Conservation (phyloP, 2,113 vertebrate species). For the Xenopus borealis region DNA sequence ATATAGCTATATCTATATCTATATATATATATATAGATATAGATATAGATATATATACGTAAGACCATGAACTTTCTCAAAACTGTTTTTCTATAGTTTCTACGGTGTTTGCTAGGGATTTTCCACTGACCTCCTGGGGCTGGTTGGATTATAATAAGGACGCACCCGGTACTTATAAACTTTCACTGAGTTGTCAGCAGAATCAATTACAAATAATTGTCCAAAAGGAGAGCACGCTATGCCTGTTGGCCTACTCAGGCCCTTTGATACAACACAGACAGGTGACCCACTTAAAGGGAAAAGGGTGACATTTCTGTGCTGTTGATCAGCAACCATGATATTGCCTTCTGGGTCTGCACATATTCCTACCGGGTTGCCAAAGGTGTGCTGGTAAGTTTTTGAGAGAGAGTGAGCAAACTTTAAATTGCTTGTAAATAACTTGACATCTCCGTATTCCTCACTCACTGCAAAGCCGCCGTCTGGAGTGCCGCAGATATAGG, state of each 20-base stretch:
- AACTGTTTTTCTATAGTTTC: background rate
- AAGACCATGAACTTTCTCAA: too few species aligned
- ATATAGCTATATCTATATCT: too few species aligned
- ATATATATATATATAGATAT: too few species aligned
- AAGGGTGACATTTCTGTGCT: conserved; percentile 50
- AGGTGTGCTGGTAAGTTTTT: conserved; percentile 38
- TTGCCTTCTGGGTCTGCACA: conserved; percentile 50
- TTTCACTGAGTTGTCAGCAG: conserved; percentile 54
- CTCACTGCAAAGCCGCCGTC: conserved; percentile 57
- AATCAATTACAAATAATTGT: conserved; percentile 58
- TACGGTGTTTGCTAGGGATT: background rate
- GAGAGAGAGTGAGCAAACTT: conserved; percentile 55
- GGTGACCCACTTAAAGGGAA: conserved; percentile 53
- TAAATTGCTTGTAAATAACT: conserved; percentile 50
- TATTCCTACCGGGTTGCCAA: conserved; percentile 58
- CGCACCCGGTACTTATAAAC: conserved; percentile 52
- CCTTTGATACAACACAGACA: conserved; percentile 54
- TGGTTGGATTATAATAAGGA: background rate
- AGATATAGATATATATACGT: too few species aligned
- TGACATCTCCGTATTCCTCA: conserved; percentile 57
- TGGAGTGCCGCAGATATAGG: conserved; percentile 40
- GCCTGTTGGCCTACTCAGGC: conserved; percentile 46
- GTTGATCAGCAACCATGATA: conserved; percentile 57
- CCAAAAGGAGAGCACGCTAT: conserved; percentile 58
- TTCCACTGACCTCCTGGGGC: background rate